These are phyloP conservation scores for Leptocoma aspasia DNA, from an alignment of 2,113 vertebrate genomes.

Conservation along the genomic window DNA sequence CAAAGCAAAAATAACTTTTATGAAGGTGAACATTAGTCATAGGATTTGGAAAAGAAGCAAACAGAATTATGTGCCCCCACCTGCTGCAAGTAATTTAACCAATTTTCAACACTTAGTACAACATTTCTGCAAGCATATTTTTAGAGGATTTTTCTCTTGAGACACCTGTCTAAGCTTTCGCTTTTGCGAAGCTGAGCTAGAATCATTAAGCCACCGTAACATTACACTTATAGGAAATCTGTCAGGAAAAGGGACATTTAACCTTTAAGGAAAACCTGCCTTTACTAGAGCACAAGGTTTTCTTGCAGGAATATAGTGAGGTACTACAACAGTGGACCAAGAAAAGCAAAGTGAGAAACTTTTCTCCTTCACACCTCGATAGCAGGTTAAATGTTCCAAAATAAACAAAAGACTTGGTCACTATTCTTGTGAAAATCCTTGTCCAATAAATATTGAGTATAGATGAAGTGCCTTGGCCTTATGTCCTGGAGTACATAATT, in stretches of 20 bases:
- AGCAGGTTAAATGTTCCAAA: neutral
- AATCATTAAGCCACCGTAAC: neutral
- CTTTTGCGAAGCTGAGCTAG: neutral
- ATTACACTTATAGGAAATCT: conserved; percentile 14
- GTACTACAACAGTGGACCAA: neutral
- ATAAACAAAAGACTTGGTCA: neutral
- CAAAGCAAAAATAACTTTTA: conserved; percentile 55
- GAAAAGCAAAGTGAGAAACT: neutral
- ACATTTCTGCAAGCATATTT: conserved; percentile 46
- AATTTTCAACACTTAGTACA: conserved; percentile 53
- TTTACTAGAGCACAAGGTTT: neutral
- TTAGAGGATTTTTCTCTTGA: conserved; percentile 38
- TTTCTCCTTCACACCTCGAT: neutral
- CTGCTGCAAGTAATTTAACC: conserved; percentile 49
- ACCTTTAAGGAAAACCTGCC: conserved; percentile 26
- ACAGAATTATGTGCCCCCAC: conserved; percentile 30
- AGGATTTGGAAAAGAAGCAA: conserved; percentile 40
- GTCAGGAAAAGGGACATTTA: neutral
- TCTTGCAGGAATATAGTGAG: neutral
- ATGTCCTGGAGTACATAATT: neutral
- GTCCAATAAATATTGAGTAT: neutral
- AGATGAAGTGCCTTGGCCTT: neutral
- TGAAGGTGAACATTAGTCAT: conserved; percentile 38
- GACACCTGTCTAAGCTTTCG: conserved; percentile 28
- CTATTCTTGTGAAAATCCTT: neutral